Percentiles rank a stretch among this genome's conserved stretches.
Evolutionary conservation across 1,140 invertebrate species (phyloP).

Genomic region (Lasaia peninsularis): DNA sequence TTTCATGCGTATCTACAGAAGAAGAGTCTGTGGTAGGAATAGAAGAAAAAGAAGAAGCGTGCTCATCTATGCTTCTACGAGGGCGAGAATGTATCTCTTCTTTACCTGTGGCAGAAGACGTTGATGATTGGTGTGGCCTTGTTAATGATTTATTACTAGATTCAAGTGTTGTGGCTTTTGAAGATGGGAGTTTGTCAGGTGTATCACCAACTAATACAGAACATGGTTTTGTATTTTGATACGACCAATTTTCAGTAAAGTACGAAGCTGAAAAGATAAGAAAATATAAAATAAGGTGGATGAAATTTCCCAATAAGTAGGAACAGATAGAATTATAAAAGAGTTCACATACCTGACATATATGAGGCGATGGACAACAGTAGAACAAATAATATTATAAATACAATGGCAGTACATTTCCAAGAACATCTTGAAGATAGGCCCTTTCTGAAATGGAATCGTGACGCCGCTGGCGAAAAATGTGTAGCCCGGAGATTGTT

Average conservation of each 20-base stretch:
- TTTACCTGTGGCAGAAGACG: conserved; percentile 79
- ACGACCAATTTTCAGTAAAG: conserved; percentile 86
- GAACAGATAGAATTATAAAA: neutral
- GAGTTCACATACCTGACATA: conserved; percentile 85
- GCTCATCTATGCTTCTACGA: conserved; percentile 82
- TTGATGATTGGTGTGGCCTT: conserved; percentile 74
- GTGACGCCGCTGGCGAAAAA: conserved; percentile 80
- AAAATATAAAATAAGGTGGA: neutral
- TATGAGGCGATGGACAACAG: conserved; percentile 90
- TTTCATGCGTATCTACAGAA: conserved; percentile 69
- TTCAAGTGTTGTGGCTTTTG: conserved; percentile 80
- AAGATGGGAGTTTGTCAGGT: conserved; percentile 80
- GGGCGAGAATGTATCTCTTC: conserved; percentile 71
- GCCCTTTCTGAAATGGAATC: conserved; percentile 93
- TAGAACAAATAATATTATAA: conserved; percentile 88
- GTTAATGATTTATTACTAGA: conserved; percentile 80
- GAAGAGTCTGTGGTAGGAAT: conserved; percentile 65
- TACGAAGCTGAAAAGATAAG: conserved; percentile 81
- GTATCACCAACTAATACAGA: conserved; percentile 88
- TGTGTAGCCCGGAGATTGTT: conserved; percentile 84
- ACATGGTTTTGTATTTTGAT: conserved; percentile 87
- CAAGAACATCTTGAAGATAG: conserved; percentile 91
- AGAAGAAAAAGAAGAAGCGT: conserved; percentile 76
- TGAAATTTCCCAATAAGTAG: too few relatives aligned
- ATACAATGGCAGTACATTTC: conserved; percentile 92